Conservation (phyloP, 2,797 vertebrate species). For the Sciaenops ocellatus region DNA sequence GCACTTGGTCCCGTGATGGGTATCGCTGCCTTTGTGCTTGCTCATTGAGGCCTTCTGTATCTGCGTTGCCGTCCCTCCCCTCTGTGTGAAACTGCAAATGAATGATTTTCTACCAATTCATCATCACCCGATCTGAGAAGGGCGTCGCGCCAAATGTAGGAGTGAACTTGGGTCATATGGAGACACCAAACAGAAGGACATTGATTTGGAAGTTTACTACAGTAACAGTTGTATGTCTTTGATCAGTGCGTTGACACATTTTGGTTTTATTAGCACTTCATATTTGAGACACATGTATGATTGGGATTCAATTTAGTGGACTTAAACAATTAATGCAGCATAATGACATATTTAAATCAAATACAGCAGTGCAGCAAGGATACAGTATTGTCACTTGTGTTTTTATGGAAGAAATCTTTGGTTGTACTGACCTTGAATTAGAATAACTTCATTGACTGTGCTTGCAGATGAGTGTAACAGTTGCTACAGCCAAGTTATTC, state of each 20-base stretch:
- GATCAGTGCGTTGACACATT: background rate
- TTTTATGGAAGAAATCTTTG: background rate
- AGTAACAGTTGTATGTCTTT: background rate
- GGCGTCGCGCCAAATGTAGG: slow-evolving; percentile 35
- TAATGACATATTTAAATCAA: background rate
- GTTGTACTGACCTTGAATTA: background rate
- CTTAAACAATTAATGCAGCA: background rate
- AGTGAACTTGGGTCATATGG: slow-evolving; percentile 25
- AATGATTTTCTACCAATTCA: slow-evolving; percentile 66
- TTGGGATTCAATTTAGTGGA: background rate
- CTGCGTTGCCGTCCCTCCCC: slow-evolving; percentile 23
- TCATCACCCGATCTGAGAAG: slow-evolving; percentile 42
- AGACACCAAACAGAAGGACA: slow-evolving; percentile 28
- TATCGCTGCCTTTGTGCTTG: slow-evolving; percentile 77
- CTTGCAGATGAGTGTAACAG: background rate
- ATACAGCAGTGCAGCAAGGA: background rate
- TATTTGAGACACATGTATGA: background rate
- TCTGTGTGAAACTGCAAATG: slow-evolving; percentile 59
- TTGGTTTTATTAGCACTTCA: background rate
- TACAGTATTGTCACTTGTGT: background rate
- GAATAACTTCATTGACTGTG: background rate
- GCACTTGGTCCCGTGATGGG: slow-evolving; percentile 70
- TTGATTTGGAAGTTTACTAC: slow-evolving; percentile 9
- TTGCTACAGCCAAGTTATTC: background rate
- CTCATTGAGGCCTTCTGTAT: slow-evolving; percentile 74